Conservation (phyloP, 2,113 vertebrate genomes). For the Sebastes fasciatus region DNA sequence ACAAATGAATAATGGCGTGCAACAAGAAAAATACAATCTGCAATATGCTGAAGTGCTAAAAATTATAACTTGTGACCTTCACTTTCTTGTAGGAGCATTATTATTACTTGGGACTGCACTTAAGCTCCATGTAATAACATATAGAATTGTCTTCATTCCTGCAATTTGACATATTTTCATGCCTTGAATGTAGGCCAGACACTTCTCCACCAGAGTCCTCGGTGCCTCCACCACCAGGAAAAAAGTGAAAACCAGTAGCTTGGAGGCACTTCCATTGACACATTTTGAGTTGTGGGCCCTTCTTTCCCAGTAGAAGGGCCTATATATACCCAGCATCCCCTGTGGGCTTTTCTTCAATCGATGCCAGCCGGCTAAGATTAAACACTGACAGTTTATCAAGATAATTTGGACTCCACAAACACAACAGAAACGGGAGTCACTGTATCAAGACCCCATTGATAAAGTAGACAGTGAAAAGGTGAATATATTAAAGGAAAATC, state of each 20-base stretch:
- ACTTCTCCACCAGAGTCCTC: constrained; percentile 43
- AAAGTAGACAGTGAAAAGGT: constrained; percentile 15
- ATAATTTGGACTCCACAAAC: constrained; percentile 34
- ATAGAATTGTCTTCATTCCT: constrained; percentile 48
- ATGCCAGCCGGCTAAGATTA: constrained; percentile 55
- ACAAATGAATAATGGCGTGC: too few relatives aligned
- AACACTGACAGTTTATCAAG: constrained; percentile 51
- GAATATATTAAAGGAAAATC: constrained; percentile 17
- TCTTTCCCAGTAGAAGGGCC: constrained; percentile 43
- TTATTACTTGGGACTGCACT: not conserved
- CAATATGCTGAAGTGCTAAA: not conserved
- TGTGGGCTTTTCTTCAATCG: constrained; percentile 51
- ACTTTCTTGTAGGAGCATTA: not conserved
- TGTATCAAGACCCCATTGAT: constrained; percentile 40
- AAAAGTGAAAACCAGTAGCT: constrained; percentile 44
- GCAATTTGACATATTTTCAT: constrained; percentile 65
- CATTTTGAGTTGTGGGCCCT: constrained; percentile 56
- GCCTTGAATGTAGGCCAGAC: constrained; percentile 72
- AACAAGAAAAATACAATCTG: not conserved
- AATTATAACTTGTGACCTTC: constrained; percentile 19
- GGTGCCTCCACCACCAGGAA: constrained; percentile 32
- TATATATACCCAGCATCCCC: constrained; percentile 52
- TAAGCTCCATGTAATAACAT: not conserved
- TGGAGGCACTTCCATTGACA: constrained; percentile 66
- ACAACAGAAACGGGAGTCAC: not conserved